phyloP scores from a whole-genome alignment of 2,888 invertebrate genomes.

The Himalopsyche kuldschensis region DNA sequence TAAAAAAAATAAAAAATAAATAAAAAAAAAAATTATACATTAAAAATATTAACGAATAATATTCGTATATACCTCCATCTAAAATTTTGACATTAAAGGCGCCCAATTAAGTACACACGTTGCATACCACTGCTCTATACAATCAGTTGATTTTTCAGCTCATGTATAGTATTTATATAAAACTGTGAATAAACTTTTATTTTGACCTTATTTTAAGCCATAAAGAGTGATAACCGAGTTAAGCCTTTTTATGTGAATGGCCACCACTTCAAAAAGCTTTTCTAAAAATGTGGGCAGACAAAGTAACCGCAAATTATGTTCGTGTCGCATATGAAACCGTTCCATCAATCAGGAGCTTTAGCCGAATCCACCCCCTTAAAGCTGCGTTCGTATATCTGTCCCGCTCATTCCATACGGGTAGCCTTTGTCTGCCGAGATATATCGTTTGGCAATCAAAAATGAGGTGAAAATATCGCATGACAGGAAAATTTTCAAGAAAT shows the following conservation, averaged over 20 bases:
- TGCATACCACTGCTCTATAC: no score
- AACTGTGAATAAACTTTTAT: no score
- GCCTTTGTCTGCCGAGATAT: not conserved
- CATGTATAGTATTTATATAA: no score
- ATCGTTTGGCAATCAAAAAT: constrained; percentile 29
- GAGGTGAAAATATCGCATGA: constrained; percentile 23
- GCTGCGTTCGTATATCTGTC: not conserved
- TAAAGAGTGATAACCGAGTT: not conserved
- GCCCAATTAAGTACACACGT: no score
- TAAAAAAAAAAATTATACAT: no score
- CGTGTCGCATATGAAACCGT: constrained; percentile 14
- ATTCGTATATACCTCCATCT: no score
- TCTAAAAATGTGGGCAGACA: constrained; percentile 12
- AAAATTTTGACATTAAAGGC: no score
- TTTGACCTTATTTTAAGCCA: not conserved
- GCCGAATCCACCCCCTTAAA: constrained; percentile 17
- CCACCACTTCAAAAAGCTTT: not conserved
- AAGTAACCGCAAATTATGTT: constrained; percentile 15
- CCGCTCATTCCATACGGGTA: not conserved
- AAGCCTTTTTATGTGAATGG: not conserved
- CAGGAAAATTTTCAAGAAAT: not conserved
- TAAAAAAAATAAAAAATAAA: no score
- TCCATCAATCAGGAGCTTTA: constrained; percentile 31
- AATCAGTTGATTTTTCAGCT: no score
- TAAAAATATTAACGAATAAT: no score